Evolutionary conservation across 2,888 invertebrate genomes (phyloP).

Genomic region (Cybosia mesomella): DNA sequence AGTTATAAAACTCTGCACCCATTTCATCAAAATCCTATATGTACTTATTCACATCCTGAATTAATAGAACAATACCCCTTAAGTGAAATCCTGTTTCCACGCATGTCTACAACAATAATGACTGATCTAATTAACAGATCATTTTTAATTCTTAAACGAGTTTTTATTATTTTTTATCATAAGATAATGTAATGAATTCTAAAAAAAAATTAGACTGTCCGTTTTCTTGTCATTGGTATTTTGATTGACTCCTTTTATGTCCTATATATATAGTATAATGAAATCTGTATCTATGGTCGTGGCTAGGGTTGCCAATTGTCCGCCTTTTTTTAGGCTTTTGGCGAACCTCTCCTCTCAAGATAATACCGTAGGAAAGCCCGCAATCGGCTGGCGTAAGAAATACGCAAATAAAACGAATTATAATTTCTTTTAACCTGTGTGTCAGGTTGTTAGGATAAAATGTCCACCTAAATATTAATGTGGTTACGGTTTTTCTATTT

Average conservation of each 20-base stretch:
- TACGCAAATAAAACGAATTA: background rate
- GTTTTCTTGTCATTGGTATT: conserved; percentile 12
- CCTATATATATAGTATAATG: background rate
- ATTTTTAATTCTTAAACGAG: background rate
- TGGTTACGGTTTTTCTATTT: background rate
- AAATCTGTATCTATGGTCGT: background rate
- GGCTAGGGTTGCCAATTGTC: background rate
- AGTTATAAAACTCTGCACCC: background rate
- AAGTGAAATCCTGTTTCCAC: background rate
- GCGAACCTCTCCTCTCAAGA: background rate
- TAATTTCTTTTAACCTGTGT: background rate
- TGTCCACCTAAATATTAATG: background rate
- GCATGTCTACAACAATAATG: background rate
- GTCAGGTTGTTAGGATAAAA: background rate
- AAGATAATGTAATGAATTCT: background rate
- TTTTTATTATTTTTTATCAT: background rate
- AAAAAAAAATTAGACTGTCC: conserved; percentile 3
- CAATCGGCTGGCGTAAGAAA: background rate
- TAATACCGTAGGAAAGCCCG: background rate
- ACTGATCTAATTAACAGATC: conserved; percentile 1
- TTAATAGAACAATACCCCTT: background rate
- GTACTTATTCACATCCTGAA: background rate
- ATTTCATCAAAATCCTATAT: background rate
- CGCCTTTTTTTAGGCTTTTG: background rate
- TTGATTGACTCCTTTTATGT: conserved; percentile 2